Evolutionary conservation across 53 echinoderm and acorn worm species (phyloP), one percentile per base, ranked within the genome.

Genomic region (Paracentrotus lividus): DNA sequence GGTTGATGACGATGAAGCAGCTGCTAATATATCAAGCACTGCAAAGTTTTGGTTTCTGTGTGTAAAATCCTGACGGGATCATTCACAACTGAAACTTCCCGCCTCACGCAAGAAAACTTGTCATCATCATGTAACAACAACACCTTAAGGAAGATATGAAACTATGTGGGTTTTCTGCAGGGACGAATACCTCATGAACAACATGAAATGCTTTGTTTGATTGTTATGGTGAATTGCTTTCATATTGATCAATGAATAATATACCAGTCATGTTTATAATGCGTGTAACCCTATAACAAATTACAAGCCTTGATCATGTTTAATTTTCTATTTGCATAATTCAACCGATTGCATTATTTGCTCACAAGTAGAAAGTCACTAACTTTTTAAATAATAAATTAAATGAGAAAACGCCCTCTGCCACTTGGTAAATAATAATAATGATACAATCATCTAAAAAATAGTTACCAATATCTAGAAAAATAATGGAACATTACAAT

Each of bases 41-140:
- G 81, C 81, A 81, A 47, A 81, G 47, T 81, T 81, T 81, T 81
- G 81, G 81, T 81, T 81, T 81, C 81, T 81, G 26, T 81, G 44
- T 45, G 81, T 81, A 81, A 81, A 44, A 45, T 44, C 47, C 47
- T 45, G 44, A 44, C 14, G 9, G 47, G 26, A 12, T 18, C 72
- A 5, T 36, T 40, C 72, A 21, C 81, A 45, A 81, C 47, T 47
- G 81, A 81, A 81, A 81, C 81, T 81, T 47, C 81, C 81, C 45
- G 44, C 45, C 47, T 81, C 27, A 12, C 26, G 23, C 1, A 47
- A 14, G 81, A 26, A 47, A 81, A 45, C 27, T 81, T 9, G 23
- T 81, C 44, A 81, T 81, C 24, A 21, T n/a, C 8, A 27, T 45
- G 14, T 81, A 24, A 81, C 24, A 81, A 47, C 49, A 81, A 8